These are phyloP conservation scores for Chloroclystis v-ata DNA, from an alignment of 2,888 invertebrate genomes.

Conservation along the genomic window DNA sequence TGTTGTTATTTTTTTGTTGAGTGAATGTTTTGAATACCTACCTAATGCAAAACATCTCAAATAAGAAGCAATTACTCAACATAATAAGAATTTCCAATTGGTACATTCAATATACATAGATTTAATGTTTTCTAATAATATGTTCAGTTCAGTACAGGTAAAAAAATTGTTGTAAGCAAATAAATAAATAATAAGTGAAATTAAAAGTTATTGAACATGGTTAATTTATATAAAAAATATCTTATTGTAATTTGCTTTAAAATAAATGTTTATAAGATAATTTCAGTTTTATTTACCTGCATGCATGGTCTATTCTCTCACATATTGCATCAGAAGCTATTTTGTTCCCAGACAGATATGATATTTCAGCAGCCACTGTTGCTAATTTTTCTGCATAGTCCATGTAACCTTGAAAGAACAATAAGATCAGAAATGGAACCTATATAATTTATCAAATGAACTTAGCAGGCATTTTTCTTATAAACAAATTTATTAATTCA, in stretches of 20 bases:
- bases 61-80: too few relatives aligned
- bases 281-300: constrained; percentile 47
- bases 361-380: constrained; percentile 73
- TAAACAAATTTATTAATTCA: too few relatives aligned
- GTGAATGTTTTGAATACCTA: constrained; percentile 32
- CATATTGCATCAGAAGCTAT: constrained; percentile 75
- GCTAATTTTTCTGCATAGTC: constrained; percentile 77
- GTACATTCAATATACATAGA: background rate
- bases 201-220: too few relatives aligned
- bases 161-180: constrained; percentile 9
- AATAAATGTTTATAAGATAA: constrained; percentile 37
- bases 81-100: too few relatives aligned
- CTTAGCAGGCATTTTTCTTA: too few relatives aligned
- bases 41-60: constrained; percentile 5
- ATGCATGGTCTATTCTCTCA: constrained; percentile 70
- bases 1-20: constrained; percentile 43
- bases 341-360: constrained; percentile 73
- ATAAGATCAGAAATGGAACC: background rate
- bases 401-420: constrained; percentile 60
- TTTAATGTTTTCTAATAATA: too few relatives aligned
- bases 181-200: background rate
- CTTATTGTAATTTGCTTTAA: constrained; percentile 40
- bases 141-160: constrained; percentile 1
- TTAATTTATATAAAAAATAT: too few relatives aligned
- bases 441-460: too few relatives aligned